Percentiles rank a stretch among this genome's conserved stretches.
Conservation (phyloP, 2,888 invertebrate genomes). For the Onthophagus sagittarius region DNA sequence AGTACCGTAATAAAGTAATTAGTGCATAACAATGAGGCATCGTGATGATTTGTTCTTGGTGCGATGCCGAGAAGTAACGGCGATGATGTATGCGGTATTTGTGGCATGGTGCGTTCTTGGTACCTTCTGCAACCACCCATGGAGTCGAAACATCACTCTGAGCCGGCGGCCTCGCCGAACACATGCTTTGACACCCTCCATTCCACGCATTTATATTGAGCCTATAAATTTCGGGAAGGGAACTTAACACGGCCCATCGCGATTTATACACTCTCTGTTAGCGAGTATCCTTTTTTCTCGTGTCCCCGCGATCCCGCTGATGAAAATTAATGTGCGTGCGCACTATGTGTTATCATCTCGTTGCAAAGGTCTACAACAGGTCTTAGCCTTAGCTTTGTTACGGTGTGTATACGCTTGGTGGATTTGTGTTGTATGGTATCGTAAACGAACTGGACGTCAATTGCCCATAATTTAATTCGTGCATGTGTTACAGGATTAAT, state of each 20-base stretch:
- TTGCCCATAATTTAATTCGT: neutral
- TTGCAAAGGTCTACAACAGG: neutral
- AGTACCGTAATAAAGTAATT: neutral
- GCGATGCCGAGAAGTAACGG: constrained; percentile 12
- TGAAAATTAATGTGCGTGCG: constrained; percentile 16
- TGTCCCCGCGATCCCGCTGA: constrained; percentile 3
- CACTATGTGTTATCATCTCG: neutral
- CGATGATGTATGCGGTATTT: constrained; percentile 30
- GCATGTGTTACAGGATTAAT: neutral
- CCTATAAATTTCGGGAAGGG: constrained; percentile 26
- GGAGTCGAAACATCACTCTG: constrained; percentile 29
- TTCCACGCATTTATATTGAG: constrained; percentile 27
- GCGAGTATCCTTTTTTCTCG: neutral
- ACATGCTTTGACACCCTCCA: constrained; percentile 34
- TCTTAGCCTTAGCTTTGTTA: neutral
- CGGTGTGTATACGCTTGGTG: neutral
- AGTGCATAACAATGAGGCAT: neutral
- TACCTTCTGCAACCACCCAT: constrained; percentile 26
- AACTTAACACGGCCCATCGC: constrained; percentile 27
- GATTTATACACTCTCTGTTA: constrained; percentile 19
- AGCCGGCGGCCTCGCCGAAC: constrained; percentile 24
- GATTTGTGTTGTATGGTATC: neutral
- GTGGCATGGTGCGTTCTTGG: constrained; percentile 18
- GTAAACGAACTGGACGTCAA: neutral
- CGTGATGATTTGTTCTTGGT: neutral